These are phyloP conservation scores for Puffinus mauretanicus DNA, from an alignment of 2,113 vertebrate genomes.

Conservation along the genomic window DNA sequence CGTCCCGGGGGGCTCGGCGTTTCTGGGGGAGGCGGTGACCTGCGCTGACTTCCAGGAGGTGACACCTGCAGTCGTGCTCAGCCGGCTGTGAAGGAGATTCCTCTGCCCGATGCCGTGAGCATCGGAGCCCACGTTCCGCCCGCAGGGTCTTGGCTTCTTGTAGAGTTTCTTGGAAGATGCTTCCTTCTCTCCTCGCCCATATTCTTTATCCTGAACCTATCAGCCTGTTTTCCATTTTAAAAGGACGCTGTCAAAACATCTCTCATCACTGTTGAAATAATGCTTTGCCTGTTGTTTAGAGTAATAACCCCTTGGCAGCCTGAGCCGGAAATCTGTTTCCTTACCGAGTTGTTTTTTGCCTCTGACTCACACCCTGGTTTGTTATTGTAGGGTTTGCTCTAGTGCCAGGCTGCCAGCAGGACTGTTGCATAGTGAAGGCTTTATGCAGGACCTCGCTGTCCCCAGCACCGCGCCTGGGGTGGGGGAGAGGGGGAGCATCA, in stretches of 20 bases:
- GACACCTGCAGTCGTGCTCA: slow-evolving; percentile 28
- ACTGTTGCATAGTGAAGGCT: neutral
- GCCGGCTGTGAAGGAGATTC: neutral
- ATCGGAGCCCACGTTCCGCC: neutral
- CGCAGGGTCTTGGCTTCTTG: neutral
- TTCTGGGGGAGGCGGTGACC: slow-evolving; percentile 15
- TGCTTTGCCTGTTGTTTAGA: slow-evolving; percentile 60
- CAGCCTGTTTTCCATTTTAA: slow-evolving; percentile 52
- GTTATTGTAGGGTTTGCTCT: slow-evolving; percentile 64
- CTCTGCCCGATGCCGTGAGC: neutral
- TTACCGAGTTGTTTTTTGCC: slow-evolving; percentile 61
- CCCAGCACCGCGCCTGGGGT: neutral
- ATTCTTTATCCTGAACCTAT: slow-evolving; percentile 24
- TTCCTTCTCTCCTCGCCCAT: neutral
- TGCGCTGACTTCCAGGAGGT: neutral
- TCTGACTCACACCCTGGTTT: slow-evolving; percentile 60
- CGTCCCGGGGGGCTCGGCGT: neutral
- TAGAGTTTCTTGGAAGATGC: neutral
- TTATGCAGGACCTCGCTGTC: neutral
- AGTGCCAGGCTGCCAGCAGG: slow-evolving; percentile 42
- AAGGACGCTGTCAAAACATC: slow-evolving; percentile 63
- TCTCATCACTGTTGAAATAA: slow-evolving; percentile 66
- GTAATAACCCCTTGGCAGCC: slow-evolving; percentile 65
- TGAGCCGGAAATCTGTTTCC: slow-evolving; percentile 65
- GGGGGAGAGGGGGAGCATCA: neutral